These are phyloP conservation scores for Rousettus leschenaultii DNA, from an alignment of 2,113 vertebrate species.

Conservation along the genomic window DNA sequence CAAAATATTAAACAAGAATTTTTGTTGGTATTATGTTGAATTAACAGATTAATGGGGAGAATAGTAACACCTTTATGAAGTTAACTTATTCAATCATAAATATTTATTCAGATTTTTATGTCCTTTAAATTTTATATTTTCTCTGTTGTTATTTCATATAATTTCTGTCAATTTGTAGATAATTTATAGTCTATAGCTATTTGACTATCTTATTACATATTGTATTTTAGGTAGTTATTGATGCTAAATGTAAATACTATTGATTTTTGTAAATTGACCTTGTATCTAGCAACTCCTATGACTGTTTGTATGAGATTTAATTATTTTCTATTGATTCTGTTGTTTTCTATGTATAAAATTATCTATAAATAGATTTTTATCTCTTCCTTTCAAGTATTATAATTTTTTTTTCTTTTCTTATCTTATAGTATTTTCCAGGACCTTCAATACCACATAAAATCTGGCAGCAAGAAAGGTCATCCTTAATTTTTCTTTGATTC, in stretches of 20 bases:
- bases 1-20: neutral
- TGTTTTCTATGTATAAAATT: neutral
- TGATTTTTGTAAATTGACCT: neutral
- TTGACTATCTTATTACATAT: neutral
- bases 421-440: neutral
- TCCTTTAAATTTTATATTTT: neutral
- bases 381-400: neutral
- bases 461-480: neutral
- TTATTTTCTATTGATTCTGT: neutral
- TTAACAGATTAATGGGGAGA: neutral
- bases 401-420: neutral
- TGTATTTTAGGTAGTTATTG: conserved; percentile 2
- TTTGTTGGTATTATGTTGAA: neutral
- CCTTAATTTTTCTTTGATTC: neutral
- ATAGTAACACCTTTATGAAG: neutral
- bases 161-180: neutral
- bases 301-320: neutral
- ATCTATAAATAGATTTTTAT: neutral
- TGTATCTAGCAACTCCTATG: neutral
- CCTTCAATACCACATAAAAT: neutral
- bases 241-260: neutral
- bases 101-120: neutral
- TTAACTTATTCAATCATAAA: neutral
- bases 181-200: neutral
- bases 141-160: neutral